phyloP scores from a whole-genome alignment of 2,113 vertebrate genomes.

The Prietella phreatophila region DNA sequence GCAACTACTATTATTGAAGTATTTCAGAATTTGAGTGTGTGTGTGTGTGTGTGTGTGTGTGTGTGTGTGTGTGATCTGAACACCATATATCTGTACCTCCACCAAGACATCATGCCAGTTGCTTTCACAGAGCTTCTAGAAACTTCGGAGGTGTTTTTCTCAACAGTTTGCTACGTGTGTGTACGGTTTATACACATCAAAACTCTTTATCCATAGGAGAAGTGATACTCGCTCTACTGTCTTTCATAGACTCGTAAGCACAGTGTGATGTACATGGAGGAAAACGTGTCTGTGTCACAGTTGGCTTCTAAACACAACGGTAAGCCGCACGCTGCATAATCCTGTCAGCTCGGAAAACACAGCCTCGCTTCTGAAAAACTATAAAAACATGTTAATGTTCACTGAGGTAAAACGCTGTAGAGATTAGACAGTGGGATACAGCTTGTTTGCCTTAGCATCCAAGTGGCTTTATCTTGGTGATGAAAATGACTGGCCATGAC shows the following conservation, averaged over 20 bases:
- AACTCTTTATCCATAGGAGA: background rate
- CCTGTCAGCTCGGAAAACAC: background rate
- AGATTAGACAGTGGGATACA: constrained; percentile 10
- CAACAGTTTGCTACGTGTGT: background rate
- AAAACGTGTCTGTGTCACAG: background rate
- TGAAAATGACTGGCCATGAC: constrained; percentile 33
- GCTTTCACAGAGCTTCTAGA: background rate
- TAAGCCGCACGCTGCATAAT: background rate
- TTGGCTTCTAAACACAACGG: constrained; percentile 24
- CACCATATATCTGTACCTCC: background rate
- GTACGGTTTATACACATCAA: background rate
- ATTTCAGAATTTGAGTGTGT: background rate
- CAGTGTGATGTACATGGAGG: background rate
- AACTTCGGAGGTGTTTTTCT: background rate
- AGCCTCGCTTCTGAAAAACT: constrained; percentile 11
- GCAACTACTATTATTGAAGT: too few species aligned
- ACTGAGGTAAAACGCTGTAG: background rate
- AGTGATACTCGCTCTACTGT: background rate
- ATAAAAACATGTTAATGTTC: constrained; percentile 23
- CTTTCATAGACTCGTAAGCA: background rate
- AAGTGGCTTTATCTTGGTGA: constrained; percentile 36
- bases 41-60: too few species aligned
- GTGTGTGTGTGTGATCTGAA: background rate
- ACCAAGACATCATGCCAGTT: background rate
- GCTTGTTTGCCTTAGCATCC: constrained; percentile 16